Base-by-base conservation (phyloP, 2,797 vertebrate genomes). In the Aselliscus stoliczkanus region DNA sequence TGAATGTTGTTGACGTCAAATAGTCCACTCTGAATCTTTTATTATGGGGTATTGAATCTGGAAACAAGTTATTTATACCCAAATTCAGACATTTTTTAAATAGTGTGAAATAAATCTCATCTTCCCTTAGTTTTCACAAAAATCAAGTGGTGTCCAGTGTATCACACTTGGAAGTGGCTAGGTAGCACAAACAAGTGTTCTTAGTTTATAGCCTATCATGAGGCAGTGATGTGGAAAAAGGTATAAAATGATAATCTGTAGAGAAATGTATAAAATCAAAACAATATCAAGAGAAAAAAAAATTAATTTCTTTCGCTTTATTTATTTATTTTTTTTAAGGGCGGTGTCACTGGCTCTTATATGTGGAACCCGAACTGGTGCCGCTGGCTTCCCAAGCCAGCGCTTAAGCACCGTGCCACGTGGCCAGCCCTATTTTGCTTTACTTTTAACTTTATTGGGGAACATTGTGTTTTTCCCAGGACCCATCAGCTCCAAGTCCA, bases 51-150 rank as follows among this genome's bases (percentile, higher is more conserved):
- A 87, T 25, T 94, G 29, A 95, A 76, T 72, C 14, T 13, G 8
- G 44, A 96, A 86, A 92, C 72, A 73, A 95, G 42, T 85, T 81
- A 88, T 90, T 37, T 73, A 79, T 86, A 69, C 10, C 7, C 13
- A 90, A 70, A 93, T 85, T 65, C 67, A 92, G 52, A 79, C 39
- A n/a, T 84, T 70, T 83, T 75, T 62, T 14, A 88, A 83, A 58
- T 17, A 39, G 65, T 88, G 14, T 79, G 29, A 83, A 84, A 81
- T 82, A 86, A 76, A 42, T 56, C 14, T 64, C 50, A 44, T 56
- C 62, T 80, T 92, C 75, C 39, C 25, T 58, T 95, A 27, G 77
- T 12, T 62, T 56, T 73, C 52, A 82, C 34, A 7, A 37, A 77
- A 76, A 77, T 70, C 88, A 56, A 84, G n/a, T 58, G 27, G 39